Conservation (phyloP, 2,113 vertebrate genomes). For the Dicaeum eximium region DNA sequence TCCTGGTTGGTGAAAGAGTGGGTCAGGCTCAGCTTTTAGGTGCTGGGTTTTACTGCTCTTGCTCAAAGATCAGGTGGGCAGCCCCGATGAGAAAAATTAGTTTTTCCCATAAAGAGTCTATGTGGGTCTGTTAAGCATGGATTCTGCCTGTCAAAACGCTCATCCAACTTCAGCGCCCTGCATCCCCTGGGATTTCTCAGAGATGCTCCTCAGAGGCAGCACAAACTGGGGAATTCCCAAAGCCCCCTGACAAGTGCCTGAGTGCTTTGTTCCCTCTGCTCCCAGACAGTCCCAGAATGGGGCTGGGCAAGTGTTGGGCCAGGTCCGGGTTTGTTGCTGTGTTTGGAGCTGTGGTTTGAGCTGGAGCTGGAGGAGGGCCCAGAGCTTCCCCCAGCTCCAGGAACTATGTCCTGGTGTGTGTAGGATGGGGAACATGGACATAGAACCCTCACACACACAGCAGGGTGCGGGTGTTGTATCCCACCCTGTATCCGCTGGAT, state of each 20-base stretch:
- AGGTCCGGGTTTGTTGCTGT: background rate
- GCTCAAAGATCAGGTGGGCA: background rate
- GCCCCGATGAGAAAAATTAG: background rate
- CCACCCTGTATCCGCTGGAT: background rate
- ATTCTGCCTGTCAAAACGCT: background rate
- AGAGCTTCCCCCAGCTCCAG: background rate
- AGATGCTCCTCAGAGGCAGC: background rate
- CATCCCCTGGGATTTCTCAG: background rate
- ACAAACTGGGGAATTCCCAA: background rate
- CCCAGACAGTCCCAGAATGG: background rate
- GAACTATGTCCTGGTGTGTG: rapidly evolving
- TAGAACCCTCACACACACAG: background rate
- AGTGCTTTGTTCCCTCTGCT: background rate
- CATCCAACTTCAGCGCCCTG: background rate
- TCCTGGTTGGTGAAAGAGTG: background rate
- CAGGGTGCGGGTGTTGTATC: background rate
- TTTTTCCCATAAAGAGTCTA: background rate
- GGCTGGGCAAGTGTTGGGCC: background rate
- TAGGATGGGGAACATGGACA: background rate
- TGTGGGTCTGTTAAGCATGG: rapidly evolving
- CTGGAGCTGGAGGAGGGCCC: background rate
- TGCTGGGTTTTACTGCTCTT: background rate
- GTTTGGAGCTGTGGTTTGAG: background rate
- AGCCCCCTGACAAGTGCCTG: background rate
- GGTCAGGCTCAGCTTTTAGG: background rate